These are phyloP conservation scores for Hycleus cichorii DNA, from an alignment of 1,140 invertebrate species.

Conservation along the genomic window DNA sequence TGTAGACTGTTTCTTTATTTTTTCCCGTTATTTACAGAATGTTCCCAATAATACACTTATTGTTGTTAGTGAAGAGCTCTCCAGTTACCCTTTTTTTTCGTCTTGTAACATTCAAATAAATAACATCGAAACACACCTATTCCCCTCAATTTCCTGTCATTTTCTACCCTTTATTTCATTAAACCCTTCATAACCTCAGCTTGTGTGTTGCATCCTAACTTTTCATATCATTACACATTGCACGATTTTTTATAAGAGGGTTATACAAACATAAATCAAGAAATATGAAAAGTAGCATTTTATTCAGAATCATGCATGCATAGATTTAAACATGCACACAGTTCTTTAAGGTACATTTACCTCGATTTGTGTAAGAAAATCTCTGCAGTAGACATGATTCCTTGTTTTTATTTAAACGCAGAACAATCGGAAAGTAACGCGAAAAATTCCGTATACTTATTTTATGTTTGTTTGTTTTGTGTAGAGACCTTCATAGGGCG, in stretches of 20 bases:
- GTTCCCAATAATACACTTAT: not conserved
- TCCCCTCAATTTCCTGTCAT: slow-evolving; percentile 20
- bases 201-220: not conserved
- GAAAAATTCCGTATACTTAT: no score
- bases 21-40: not conserved
- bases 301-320: no score
- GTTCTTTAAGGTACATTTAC: no score
- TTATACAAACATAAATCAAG: slow-evolving; percentile 17
- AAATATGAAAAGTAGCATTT: not conserved
- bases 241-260: slow-evolving; percentile 3
- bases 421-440: no score
- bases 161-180: slow-evolving; percentile 15
- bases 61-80: not conserved
- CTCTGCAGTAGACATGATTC: no score
- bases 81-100: not conserved
- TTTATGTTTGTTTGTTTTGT: not conserved
- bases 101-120: slow-evolving; percentile 10
- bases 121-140: slow-evolving; percentile 15
- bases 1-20: not conserved
- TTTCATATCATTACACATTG: slow-evolving; percentile 13
- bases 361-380: no score
- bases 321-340: no score
- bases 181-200: slow-evolving; percentile 15
- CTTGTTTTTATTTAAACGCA: no score
- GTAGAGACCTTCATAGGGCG: slow-evolving; percentile 16